Evolutionary conservation across 2,797 vertebrate genomes (phyloP).

Genomic region (Semaprochilodus insignis): DNA sequence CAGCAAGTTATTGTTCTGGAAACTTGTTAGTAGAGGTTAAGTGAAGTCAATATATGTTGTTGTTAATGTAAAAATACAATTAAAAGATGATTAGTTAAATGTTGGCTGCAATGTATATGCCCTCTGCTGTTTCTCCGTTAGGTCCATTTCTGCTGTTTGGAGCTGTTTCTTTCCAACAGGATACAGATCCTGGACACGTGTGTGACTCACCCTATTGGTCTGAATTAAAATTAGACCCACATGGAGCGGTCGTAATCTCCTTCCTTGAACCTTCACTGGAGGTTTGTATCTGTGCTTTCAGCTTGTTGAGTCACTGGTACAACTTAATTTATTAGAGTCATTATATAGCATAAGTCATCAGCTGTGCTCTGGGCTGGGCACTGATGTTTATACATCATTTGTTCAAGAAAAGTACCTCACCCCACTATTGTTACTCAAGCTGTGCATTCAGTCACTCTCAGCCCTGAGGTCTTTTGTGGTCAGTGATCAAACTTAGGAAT

Average conservation of each 20-base stretch:
- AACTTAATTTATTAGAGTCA: conserved; percentile 28
- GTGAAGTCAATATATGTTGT: no score
- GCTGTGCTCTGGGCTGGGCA: neutral
- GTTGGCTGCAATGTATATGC: neutral
- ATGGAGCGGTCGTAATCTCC: conserved; percentile 36
- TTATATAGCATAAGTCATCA: conserved; percentile 1
- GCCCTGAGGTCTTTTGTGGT: neutral
- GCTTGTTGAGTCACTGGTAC: conserved; percentile 16
- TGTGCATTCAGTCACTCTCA: neutral
- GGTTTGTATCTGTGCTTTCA: conserved; percentile 51
- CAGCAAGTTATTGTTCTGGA: no score
- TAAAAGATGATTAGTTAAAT: neutral
- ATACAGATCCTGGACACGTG: conserved; percentile 71
- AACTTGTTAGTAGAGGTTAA: no score
- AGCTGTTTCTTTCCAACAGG: conserved; percentile 57
- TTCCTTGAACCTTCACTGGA: conserved; percentile 62
- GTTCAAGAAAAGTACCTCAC: conserved; percentile 17
- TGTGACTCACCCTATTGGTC: conserved; percentile 60
- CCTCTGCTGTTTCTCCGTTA: neutral
- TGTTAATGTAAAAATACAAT: neutral
- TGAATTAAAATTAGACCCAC: conserved; percentile 46
- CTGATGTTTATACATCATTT: conserved; percentile 51
- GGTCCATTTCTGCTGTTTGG: neutral
- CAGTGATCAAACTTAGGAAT: no score
- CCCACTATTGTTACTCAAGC: conserved; percentile 21